Evolutionary conservation across 2,888 invertebrate genomes (phyloP).

Genomic region (Erebia palarica): DNA sequence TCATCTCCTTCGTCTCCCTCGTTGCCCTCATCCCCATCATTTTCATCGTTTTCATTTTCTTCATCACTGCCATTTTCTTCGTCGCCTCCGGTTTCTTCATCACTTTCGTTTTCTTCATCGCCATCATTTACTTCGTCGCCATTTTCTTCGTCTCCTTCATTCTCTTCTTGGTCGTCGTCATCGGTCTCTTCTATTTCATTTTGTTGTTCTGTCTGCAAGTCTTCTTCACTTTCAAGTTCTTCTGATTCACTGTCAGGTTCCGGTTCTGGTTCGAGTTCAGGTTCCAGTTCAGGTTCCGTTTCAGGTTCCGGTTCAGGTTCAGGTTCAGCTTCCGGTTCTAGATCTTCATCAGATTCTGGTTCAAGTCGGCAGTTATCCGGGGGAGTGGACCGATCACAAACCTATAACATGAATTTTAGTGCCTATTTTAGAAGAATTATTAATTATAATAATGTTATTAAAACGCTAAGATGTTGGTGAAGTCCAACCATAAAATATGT

Average conservation of each 20-base stretch:
- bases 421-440: not conserved
- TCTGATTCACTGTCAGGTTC: constrained; percentile 45
- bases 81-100: constrained; percentile 17
- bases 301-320: constrained; percentile 57
- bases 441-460: no score
- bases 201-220: not conserved
- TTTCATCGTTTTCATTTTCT: constrained; percentile 28
- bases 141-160: constrained; percentile 53
- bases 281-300: constrained; percentile 42
- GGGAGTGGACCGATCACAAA: constrained; percentile 63
- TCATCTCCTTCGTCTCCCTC: constrained; percentile 20
- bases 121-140: constrained; percentile 22
- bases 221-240: constrained; percentile 24
- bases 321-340: constrained; percentile 58
- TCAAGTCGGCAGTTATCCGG: constrained; percentile 61
- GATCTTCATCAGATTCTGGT: constrained; percentile 58
- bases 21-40: constrained; percentile 27
- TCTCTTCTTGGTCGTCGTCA: constrained; percentile 54
- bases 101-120: not conserved
- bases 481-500: no score
- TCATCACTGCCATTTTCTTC: constrained; percentile 43
- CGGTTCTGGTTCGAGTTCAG: constrained; percentile 44
- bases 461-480: no score
- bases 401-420: constrained; percentile 45
- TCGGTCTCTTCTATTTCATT: constrained; percentile 6